A percentile compares a stretch with the other conserved stretches of the same genome.
phyloP scores from a whole-genome alignment of 2,797 vertebrate genomes.

The Lepilemur ruficaudatus region DNA sequence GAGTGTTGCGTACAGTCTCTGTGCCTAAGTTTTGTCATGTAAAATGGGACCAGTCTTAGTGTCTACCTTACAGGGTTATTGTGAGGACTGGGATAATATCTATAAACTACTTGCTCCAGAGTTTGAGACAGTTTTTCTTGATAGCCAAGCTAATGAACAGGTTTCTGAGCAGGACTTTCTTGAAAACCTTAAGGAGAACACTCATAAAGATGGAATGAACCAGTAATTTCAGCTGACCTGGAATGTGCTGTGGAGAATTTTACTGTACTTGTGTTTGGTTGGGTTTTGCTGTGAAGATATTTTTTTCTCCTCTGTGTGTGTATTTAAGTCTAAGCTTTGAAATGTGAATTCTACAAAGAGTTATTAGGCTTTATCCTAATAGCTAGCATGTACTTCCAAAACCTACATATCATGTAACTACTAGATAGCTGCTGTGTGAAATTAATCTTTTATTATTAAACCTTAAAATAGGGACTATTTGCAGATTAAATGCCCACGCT shows the following conservation, averaged over 20 bases:
- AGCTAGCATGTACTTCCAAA: constrained; percentile 47
- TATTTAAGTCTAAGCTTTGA: constrained; percentile 50
- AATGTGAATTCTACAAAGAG: not conserved
- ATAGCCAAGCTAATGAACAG: not conserved
- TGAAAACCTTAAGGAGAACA: not conserved
- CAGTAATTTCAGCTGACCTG: not conserved
- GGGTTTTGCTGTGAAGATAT: not conserved
- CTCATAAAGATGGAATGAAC: not conserved
- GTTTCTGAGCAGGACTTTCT: not conserved
- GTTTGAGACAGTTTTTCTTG: not conserved
- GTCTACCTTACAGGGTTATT: not conserved
- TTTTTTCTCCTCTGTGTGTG: not conserved
- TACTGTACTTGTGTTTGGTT: not conserved
- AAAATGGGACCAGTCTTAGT: no score
- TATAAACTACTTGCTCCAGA: accelerated
- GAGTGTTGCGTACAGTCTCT: not conserved
- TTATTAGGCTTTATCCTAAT: constrained; percentile 14
- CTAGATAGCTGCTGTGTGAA: constrained; percentile 52
- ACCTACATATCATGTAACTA: not conserved
- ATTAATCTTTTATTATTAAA: constrained; percentile 61
- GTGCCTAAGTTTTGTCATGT: not conserved
- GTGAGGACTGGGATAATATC: not conserved
- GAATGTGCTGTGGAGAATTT: not conserved
- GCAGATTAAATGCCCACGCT: constrained; percentile 38
- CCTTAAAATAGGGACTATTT: constrained; percentile 47